Conservation (phyloP, 2,888 invertebrate genomes). For the Spodoptera exigua region DNA sequence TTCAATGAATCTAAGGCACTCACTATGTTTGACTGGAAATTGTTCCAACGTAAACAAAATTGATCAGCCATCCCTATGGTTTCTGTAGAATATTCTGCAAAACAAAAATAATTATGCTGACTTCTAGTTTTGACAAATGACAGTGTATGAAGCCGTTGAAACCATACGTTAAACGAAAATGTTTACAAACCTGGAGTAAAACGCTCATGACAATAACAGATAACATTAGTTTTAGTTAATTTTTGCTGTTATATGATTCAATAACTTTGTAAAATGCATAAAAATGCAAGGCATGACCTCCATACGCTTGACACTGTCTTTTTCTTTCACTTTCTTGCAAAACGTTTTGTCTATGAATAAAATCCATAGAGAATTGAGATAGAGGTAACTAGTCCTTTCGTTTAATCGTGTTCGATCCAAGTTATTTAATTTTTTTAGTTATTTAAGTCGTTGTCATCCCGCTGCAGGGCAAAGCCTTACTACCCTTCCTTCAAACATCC, state of each 20-base stretch:
- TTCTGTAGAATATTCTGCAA: constrained; percentile 71
- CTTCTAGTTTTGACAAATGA: constrained; percentile 67
- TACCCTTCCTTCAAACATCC: no score
- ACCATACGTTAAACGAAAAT: constrained; percentile 22
- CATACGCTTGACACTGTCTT: constrained; percentile 80
- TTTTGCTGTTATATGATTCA: constrained; percentile 54
- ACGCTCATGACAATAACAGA: constrained; percentile 67
- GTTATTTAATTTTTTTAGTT: no score
- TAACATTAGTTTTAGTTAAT: constrained; percentile 64
- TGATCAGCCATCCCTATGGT: constrained; percentile 90
- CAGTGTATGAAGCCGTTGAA: constrained; percentile 50
- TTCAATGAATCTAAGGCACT: constrained; percentile 92
- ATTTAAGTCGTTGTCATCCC: no score
- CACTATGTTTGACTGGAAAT: constrained; percentile 92
- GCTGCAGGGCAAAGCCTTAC: no score
- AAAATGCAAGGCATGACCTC: constrained; percentile 88
- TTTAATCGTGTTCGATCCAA: no score
- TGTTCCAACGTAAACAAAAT: constrained; percentile 93
- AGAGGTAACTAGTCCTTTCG: no score
- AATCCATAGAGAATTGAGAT: constrained; percentile 23
- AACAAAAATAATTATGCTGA: constrained; percentile 66
- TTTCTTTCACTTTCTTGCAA: constrained; percentile 77
- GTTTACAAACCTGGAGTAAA: constrained; percentile 64
- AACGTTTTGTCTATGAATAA: constrained; percentile 38
- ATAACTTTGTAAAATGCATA: constrained; percentile 73